Evolutionary conservation across 2,797 vertebrate genomes (phyloP).

Genomic region (Otus scops): DNA sequence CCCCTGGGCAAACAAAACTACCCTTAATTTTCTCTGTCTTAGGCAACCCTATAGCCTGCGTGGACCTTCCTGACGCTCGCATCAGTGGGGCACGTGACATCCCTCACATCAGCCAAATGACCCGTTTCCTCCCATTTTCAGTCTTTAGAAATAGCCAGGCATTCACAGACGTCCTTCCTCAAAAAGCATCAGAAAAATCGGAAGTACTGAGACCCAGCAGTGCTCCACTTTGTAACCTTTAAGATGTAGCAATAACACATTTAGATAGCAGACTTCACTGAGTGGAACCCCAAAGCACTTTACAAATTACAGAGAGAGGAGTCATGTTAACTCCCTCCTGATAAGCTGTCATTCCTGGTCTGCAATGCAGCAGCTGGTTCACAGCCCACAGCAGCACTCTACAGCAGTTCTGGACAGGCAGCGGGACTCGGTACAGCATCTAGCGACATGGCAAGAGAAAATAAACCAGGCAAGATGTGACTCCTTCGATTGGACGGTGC

Average conservation of each 20-base stretch:
- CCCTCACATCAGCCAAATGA: neutral
- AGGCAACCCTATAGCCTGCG: neutral
- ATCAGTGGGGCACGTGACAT: neutral
- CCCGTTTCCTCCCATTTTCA: neutral
- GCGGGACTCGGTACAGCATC: neutral
- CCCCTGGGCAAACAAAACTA: neutral
- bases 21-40: neutral
- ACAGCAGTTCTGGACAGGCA: neutral
- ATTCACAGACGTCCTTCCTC: neutral
- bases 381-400: neutral
- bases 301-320: conserved; percentile 24
- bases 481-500: neutral
- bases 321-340: neutral
- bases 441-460: neutral
- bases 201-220: neutral
- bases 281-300: conserved; percentile 34
- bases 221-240: neutral
- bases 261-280: neutral
- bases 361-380: neutral
- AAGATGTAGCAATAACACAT: neutral
- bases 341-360: neutral
- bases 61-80: fast-evolving
- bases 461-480: neutral
- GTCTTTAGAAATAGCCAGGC: neutral
- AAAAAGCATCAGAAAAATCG: neutral